These are phyloP conservation scores for Drosophila watanabei DNA, from an alignment of 1,140 invertebrate species.

Conservation along the genomic window DNA sequence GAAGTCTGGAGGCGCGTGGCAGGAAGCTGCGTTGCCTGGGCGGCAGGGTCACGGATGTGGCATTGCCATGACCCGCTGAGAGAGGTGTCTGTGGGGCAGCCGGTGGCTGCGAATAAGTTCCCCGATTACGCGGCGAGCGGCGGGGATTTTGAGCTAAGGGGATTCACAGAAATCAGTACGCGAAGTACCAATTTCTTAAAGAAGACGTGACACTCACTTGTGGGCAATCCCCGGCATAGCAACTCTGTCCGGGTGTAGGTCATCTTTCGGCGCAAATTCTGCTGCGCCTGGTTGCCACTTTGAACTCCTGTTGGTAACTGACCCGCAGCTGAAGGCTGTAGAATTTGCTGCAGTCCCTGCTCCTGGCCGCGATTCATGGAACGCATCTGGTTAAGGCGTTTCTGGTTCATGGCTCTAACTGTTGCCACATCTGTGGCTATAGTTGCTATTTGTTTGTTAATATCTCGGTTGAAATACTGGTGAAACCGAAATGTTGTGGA, in stretches of 20 bases:
- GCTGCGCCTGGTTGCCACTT: neutral
- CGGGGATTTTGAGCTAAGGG: conserved; percentile 10
- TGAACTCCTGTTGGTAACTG: conserved; percentile 1
- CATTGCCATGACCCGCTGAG: neutral
- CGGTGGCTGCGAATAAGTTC: neutral
- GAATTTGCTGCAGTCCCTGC: conserved; percentile 32
- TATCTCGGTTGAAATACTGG: neutral
- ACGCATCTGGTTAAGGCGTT: conserved; percentile 25
- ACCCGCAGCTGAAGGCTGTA: neutral
- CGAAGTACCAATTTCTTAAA: too few species aligned
- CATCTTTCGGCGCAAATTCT: conserved; percentile 36
- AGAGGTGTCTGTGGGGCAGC: neutral
- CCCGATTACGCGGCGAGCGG: conserved; percentile 3
- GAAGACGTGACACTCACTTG: conserved; percentile 20
- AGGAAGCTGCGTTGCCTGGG: conserved; percentile 17
- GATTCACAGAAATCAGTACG: neutral
- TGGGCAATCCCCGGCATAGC: conserved; percentile 19
- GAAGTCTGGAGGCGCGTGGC: conserved; percentile 48
- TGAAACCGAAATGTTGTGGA: neutral
- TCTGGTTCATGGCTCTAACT: conserved; percentile 38
- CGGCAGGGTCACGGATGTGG: neutral
- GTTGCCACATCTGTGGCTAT: conserved; percentile 1
- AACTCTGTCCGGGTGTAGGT: conserved; percentile 49
- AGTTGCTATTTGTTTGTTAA: neutral
- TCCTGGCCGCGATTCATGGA: conserved; percentile 34